These are phyloP conservation scores for Oxyteleia sp. DNA, from an alignment of 2,888 invertebrate species.

Conservation along the genomic window DNA sequence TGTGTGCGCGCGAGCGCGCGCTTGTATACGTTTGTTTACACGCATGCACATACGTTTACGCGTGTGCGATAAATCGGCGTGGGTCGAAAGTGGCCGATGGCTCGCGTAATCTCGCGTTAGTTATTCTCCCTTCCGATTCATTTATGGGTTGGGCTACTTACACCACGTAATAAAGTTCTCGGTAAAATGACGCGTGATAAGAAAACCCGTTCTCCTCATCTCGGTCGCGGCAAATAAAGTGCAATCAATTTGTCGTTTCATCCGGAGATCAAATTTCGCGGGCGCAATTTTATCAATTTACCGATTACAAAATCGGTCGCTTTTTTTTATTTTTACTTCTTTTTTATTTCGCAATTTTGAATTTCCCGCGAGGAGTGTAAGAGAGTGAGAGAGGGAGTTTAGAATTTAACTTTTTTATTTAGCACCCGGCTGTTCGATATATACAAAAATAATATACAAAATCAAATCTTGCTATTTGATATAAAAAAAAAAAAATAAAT, in stretches of 20 bases:
- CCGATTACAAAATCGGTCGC: too few relatives aligned
- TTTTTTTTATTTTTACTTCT: too few relatives aligned
- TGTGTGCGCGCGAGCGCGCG: constrained; percentile 17
- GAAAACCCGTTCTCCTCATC: constrained; percentile 74
- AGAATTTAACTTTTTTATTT: too few relatives aligned
- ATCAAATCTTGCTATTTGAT: too few relatives aligned
- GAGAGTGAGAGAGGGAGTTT: too few relatives aligned
- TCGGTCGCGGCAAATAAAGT: constrained; percentile 63
- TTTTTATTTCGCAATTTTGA: too few relatives aligned
- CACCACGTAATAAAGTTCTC: constrained; percentile 84
- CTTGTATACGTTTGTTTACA: constrained; percentile 12
- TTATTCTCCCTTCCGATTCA: constrained; percentile 83
- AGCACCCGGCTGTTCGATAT: too few relatives aligned
- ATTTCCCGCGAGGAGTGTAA: too few relatives aligned
- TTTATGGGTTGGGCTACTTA: constrained; percentile 85
- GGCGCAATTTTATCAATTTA: too few relatives aligned
- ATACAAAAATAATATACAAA: too few relatives aligned
- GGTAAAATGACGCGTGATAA: constrained; percentile 85
- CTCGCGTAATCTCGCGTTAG: constrained; percentile 84
- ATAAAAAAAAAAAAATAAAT: too few relatives aligned
- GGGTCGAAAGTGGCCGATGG: constrained; percentile 83
- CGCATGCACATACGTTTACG: constrained; percentile 65
- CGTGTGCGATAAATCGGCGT: constrained; percentile 81
- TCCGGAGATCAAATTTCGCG: too few relatives aligned
- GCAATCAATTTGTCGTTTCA: constrained; percentile 34